Conservation (phyloP, 2,888 invertebrate genomes). For the Eupsilia transversa region DNA sequence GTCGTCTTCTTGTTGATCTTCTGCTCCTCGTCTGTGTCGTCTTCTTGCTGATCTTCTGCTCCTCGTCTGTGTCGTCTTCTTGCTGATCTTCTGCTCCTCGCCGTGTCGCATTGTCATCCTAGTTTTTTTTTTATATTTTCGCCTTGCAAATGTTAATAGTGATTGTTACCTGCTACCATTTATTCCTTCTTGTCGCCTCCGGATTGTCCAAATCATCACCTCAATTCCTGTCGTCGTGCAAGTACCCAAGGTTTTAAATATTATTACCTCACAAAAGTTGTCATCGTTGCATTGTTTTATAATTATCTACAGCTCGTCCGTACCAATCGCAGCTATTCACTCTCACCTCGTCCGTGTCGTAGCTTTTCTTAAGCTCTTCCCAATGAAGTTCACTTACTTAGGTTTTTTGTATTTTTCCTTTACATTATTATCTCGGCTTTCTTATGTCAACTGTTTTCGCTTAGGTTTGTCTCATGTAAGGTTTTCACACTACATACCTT, state of each 20-base stretch:
- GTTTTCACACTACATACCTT: neutral
- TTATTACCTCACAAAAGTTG: neutral
- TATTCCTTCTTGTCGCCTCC: neutral
- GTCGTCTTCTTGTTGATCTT: conserved; percentile 35
- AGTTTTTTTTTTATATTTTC: conserved; percentile 31
- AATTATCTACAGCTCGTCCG: neutral
- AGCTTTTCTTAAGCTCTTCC: neutral
- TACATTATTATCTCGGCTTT: neutral
- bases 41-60: conserved; percentile 7
- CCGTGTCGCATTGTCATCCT: conserved; percentile 35
- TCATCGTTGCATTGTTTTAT: neutral
- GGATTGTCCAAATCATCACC: neutral
- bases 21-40: conserved; percentile 41
- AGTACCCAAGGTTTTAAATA: neutral
- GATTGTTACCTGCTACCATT: conserved; percentile 40
- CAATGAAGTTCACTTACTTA: neutral
- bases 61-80: conserved; percentile 40
- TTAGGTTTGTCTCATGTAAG: neutral
- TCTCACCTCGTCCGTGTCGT: neutral
- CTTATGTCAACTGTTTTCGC: neutral
- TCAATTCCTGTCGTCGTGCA: neutral
- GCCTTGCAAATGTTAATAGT: conserved; percentile 31
- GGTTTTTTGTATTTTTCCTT: neutral
- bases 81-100: conserved; percentile 24
- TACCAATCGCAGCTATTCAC: neutral